These are phyloP conservation scores for Herpetotheres cachinnans DNA, from an alignment of 2,113 vertebrate genomes.

Conservation along the genomic window DNA sequence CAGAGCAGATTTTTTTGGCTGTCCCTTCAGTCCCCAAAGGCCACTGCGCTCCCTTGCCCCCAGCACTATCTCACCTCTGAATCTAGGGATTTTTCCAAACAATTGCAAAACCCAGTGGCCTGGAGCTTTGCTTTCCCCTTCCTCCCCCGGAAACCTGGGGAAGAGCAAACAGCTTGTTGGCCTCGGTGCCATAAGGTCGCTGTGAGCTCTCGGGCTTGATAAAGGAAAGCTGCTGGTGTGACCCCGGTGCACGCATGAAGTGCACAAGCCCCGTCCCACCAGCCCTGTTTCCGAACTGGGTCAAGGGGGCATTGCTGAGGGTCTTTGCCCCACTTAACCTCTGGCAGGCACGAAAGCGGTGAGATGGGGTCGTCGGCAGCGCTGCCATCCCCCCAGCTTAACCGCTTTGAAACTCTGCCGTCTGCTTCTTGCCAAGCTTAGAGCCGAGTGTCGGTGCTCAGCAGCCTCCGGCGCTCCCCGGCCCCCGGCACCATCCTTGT, in stretches of 20 bases:
- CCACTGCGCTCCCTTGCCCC: not conserved
- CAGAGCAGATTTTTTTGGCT: not conserved
- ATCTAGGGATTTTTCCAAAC: constrained; percentile 29
- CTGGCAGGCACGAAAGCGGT: not conserved
- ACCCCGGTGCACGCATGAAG: not conserved
- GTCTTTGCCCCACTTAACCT: not conserved
- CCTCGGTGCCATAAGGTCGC: not conserved
- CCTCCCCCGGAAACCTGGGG: not conserved
- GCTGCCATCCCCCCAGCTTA: too few species aligned
- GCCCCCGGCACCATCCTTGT: fast-evolving
- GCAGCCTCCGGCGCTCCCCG: fast-evolving
- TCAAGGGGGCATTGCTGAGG: fast-evolving
- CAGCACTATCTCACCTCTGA: not conserved
- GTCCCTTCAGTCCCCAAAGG: not conserved
- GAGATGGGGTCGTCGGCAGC: fast-evolving
- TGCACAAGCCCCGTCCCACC: not conserved
- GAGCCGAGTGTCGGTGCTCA: not conserved
- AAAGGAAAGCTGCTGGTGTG: not conserved
- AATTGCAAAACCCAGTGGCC: not conserved
- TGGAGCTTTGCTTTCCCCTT: not conserved
- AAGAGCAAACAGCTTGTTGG: not conserved
- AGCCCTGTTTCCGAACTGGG: not conserved
- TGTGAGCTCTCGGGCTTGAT: not conserved
- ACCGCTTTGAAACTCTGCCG: not conserved
- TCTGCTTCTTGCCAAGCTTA: not conserved